Conservation (phyloP, 2,113 vertebrate genomes). For the Chlamydotis undulata region DNA sequence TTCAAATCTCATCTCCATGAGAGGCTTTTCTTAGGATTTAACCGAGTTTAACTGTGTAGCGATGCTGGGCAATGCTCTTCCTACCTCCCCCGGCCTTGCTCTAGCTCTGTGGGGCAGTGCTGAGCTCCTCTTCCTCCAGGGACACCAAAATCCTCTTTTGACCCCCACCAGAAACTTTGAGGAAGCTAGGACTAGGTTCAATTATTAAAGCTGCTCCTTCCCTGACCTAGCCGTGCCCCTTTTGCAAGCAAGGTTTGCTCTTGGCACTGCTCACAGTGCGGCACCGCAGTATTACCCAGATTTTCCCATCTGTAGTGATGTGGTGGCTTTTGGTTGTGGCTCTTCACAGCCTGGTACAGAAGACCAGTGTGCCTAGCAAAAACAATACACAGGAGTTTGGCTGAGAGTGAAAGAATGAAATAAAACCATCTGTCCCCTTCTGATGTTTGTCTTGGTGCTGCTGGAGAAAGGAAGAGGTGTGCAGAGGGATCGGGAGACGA, state of each 20-base stretch:
- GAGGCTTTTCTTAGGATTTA: neutral
- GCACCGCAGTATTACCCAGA: accelerated
- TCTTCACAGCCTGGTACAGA: neutral
- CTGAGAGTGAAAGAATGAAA: neutral
- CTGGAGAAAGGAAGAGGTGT: neutral
- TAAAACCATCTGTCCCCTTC: neutral
- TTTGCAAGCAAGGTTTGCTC: neutral
- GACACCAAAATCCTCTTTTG: neutral
- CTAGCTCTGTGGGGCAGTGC: neutral
- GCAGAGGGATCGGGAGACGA: neutral
- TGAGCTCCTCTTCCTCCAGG: neutral
- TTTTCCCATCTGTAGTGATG: no score
- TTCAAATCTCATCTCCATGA: neutral
- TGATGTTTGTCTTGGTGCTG: neutral
- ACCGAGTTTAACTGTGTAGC: neutral
- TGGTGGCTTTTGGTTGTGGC: neutral
- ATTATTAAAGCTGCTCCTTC: neutral
- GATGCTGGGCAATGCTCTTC: neutral
- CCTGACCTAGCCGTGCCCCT: neutral
- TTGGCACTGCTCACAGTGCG: neutral
- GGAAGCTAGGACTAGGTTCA: neutral
- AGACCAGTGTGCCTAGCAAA: neutral
- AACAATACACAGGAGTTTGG: neutral
- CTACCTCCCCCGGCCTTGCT: neutral
- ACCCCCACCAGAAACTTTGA: neutral